Conservation (phyloP, 2,113 vertebrate species). For the Amblyopsis rosae region DNA sequence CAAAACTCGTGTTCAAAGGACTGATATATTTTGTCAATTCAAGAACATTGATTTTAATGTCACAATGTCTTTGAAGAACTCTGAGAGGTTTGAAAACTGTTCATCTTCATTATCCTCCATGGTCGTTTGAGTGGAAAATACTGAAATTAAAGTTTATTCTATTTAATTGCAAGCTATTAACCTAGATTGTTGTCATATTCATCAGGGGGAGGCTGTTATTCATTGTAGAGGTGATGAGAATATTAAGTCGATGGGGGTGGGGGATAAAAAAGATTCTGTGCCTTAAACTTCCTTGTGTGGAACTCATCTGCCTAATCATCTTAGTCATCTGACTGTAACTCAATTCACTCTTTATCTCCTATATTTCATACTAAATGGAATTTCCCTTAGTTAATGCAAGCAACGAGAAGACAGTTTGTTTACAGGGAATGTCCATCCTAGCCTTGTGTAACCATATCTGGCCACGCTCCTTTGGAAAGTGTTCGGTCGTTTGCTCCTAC, state of each 20-base stretch:
- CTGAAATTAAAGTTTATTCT: conserved; percentile 29
- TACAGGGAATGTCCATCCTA: too few relatives aligned
- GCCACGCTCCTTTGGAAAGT: too few relatives aligned
- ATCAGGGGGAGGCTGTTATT: background rate
- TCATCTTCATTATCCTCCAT: background rate
- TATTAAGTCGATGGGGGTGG: background rate
- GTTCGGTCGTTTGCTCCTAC: too few relatives aligned
- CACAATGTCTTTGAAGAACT: background rate
- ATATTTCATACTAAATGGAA: background rate
- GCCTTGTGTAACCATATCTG: too few relatives aligned
- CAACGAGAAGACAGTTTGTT: too few relatives aligned
- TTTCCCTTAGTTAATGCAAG: too few relatives aligned
- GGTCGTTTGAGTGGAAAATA: conserved; percentile 9
- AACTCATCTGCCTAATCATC: conserved; percentile 42
- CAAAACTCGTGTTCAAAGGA: background rate
- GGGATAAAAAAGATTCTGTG: conserved; percentile 26
- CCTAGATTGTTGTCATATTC: conserved; percentile 27
- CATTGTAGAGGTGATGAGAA: conserved; percentile 23
- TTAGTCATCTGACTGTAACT: background rate
- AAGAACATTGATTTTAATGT: background rate
- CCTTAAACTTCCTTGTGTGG: conserved; percentile 44
- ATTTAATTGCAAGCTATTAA: conserved; percentile 45
- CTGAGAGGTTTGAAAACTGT: background rate
- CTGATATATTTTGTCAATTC: background rate
- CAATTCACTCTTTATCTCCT: background rate